phyloP scores from a whole-genome alignment of 2,888 invertebrate species.

The Heteromurus nitidus region DNA sequence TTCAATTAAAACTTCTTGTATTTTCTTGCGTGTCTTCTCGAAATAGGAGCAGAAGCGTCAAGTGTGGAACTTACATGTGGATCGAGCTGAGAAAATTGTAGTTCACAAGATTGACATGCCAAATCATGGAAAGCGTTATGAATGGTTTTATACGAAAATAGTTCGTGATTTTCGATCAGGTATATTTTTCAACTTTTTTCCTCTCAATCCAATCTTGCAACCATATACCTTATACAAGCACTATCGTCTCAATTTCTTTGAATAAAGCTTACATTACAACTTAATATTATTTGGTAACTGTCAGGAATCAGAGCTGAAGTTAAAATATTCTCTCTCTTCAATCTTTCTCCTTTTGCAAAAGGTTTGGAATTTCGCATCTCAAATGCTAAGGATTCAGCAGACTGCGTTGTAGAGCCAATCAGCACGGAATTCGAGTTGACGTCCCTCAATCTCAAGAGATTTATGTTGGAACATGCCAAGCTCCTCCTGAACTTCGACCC shows the following conservation, averaged over 20 bases:
- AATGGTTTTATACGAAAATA: conserved; percentile 73
- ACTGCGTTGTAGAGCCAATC: conserved; percentile 73
- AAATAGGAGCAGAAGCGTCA: conserved; percentile 72
- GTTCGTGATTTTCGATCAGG: conserved; percentile 73
- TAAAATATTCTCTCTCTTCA: no score
- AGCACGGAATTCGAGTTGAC: conserved; percentile 71
- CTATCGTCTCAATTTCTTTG: no score
- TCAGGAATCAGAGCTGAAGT: no score
- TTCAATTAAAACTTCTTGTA: no score
- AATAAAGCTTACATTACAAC: no score
- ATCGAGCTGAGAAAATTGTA: conserved; percentile 73
- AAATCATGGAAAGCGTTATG: conserved; percentile 72
- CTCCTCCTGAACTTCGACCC: conserved; percentile 73
- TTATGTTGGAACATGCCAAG: conserved; percentile 73
- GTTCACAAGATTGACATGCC: conserved; percentile 73
- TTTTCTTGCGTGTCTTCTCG: no score
- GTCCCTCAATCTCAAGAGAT: conserved; percentile 70
- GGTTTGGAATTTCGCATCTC: conserved; percentile 73
- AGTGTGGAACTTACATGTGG: conserved; percentile 73
- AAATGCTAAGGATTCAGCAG: conserved; percentile 69
- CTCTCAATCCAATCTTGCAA: no score
- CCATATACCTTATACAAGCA: no score
- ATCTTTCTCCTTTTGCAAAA: conserved; percentile 21
- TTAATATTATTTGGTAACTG: no score
- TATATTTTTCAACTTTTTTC: no score